phyloP scores from a whole-genome alignment of 2,888 invertebrate genomes.

The Drosophila conformis region DNA sequence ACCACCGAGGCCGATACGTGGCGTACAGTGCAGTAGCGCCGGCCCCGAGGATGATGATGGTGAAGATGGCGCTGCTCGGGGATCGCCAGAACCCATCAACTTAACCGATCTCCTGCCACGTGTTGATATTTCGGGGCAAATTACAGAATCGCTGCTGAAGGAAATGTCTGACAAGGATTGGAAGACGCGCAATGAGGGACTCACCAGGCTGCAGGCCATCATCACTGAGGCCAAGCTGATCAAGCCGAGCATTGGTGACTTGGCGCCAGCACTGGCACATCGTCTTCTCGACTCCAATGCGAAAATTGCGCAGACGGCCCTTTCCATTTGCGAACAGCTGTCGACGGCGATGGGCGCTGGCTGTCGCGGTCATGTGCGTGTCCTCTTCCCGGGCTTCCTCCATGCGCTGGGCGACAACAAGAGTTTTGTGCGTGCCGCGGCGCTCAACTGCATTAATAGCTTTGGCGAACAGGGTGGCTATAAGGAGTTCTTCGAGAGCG shows the following conservation, averaged over 20 bases:
- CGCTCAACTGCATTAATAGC: conserved; percentile 92
- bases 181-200: conserved; percentile 89
- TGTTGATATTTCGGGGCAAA: conserved; percentile 92
- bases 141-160: conserved; percentile 91
- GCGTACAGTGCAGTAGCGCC: conserved; percentile 82
- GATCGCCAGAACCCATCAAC: conserved; percentile 85
- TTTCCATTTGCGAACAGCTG: conserved; percentile 93
- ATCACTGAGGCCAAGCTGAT: conserved; percentile 90
- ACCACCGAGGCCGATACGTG: conserved; percentile 91
- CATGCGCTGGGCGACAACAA: conserved; percentile 91
- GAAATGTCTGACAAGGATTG: conserved; percentile 96
- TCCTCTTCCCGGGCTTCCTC: conserved; percentile 94
- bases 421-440: conserved; percentile 92
- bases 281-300: conserved; percentile 96
- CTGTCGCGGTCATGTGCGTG: conserved; percentile 91
- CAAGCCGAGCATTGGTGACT: conserved; percentile 92
- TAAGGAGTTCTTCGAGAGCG: conserved; percentile 92
- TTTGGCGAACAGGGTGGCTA: conserved; percentile 94
- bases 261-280: conserved; percentile 91
- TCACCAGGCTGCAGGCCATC: conserved; percentile 84
- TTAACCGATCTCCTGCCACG: conserved; percentile 91
- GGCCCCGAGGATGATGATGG: conserved; percentile 58
- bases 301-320: conserved; percentile 93
- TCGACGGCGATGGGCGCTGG: conserved; percentile 93
- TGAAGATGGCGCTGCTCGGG: conserved; percentile 56